Conservation (phyloP, 2,888 invertebrate species). For the Conus canariensis region DNA sequence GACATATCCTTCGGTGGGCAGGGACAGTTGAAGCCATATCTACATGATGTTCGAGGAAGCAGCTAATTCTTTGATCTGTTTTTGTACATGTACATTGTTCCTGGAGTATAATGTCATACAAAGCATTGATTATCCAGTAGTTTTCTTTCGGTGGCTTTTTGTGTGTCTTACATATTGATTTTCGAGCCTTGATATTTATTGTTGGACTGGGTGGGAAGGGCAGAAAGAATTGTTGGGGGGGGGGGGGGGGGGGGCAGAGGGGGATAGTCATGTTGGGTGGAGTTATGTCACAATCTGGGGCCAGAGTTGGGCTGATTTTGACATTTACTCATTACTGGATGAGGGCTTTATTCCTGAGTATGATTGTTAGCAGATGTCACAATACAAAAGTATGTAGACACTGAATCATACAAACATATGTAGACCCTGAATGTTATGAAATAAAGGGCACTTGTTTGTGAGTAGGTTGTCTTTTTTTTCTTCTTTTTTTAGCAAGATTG, state of each 20-base stretch:
- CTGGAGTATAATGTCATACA: not conserved
- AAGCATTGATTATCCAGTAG: not conserved
- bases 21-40: not conserved
- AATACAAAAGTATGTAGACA: too few species aligned
- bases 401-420: too few species aligned
- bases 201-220: not conserved
- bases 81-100: not conserved
- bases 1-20: slow-evolving; percentile 21
- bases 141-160: not conserved
- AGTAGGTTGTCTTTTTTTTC: too few species aligned
- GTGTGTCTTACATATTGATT: not conserved
- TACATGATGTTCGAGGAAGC: slow-evolving; percentile 29
- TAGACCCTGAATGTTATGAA: too few species aligned
- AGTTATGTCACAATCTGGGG: not conserved
- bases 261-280: not conserved
- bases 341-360: too few species aligned
- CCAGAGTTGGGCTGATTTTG: too few species aligned
- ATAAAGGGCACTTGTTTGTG: too few species aligned
- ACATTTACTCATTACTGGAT: too few species aligned
- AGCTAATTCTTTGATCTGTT: slow-evolving; percentile 18
- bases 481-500: too few species aligned
- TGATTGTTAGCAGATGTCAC: too few species aligned
- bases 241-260: too few species aligned
- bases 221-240: not conserved
- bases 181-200: not conserved